Percentiles rank a stretch among this genome's conserved stretches.
phyloP scores from a whole-genome alignment of 2,888 invertebrate species.

The Orchestes rusci region DNA sequence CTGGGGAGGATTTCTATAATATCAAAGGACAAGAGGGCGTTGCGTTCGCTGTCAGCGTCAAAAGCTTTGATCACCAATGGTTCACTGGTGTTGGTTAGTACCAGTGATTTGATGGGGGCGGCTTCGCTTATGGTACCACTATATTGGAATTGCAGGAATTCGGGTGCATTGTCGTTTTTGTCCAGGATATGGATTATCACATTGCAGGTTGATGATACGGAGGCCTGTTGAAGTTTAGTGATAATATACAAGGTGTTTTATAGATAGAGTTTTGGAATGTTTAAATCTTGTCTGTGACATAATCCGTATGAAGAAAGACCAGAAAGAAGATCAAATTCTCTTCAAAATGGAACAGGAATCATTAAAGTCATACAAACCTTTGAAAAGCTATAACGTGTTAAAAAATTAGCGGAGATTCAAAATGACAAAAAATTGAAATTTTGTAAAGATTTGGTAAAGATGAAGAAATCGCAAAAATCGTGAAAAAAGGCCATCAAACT shows the following conservation, averaged over 20 bases:
- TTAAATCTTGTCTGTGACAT: no score
- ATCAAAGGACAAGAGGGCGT: slow-evolving; percentile 77
- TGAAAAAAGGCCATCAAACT: no score
- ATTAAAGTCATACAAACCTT: no score
- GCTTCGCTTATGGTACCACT: slow-evolving; percentile 71
- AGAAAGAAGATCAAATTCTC: no score
- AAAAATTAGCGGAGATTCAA: no score
- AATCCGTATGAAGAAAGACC: no score
- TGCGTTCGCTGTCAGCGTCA: slow-evolving; percentile 81
- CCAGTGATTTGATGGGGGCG: slow-evolving; percentile 63
- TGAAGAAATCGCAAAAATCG: no score
- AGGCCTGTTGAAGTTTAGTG: slow-evolving; percentile 46
- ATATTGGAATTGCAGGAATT: slow-evolving; percentile 59
- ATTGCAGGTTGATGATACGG: slow-evolving; percentile 60
- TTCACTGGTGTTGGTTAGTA: slow-evolving; percentile 57
- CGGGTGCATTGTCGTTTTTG: slow-evolving; percentile 78
- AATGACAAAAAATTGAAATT: no score
- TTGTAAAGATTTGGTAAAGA: no score
- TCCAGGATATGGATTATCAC: slow-evolving; percentile 82
- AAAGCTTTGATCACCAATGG: slow-evolving; percentile 79
- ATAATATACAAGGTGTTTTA: background rate
- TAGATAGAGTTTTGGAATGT: no score
- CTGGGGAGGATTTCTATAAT: slow-evolving; percentile 74
- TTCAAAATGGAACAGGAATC: no score
- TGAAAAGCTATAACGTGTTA: no score